Conservation (phyloP, 2,113 vertebrate genomes). For the Lampris megalopsis region DNA sequence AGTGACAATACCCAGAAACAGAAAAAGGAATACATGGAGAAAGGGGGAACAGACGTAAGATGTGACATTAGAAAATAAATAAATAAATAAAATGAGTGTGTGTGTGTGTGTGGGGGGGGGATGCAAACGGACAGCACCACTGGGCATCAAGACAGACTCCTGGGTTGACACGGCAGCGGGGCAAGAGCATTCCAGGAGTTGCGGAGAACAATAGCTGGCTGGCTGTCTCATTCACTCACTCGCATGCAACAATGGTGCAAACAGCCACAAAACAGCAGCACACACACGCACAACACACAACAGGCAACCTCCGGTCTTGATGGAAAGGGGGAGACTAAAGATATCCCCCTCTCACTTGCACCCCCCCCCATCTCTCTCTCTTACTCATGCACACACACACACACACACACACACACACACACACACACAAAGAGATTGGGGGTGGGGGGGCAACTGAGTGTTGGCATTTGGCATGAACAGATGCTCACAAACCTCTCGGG, state of each 20-base stretch:
- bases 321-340: conserved; percentile 42
- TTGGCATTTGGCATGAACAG: conserved; percentile 82
- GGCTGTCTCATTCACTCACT: conserved; percentile 37
- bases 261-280: conserved; percentile 53
- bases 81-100: neutral
- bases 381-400: conserved; percentile 36
- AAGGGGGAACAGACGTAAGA: too few species aligned
- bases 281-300: conserved; percentile 19
- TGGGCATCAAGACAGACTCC: conserved; percentile 50
- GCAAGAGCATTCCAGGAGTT: conserved; percentile 70
- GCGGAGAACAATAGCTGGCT: conserved; percentile 61
- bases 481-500: conserved; percentile 70
- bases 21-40: too few species aligned
- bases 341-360: conserved; percentile 29
- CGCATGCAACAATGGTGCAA: conserved; percentile 50
- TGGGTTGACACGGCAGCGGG: conserved; percentile 49
- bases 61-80: neutral
- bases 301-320: conserved; percentile 35
- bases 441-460: conserved; percentile 51
- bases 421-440: neutral
- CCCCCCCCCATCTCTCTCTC: conserved; percentile 21
- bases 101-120: too few species aligned
- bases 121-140: conserved; percentile 35
- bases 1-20: too few species aligned
- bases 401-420: conserved; percentile 43